Base-by-base conservation (phyloP, 2,888 invertebrate genomes). In the Acrobasis suavella region DNA sequence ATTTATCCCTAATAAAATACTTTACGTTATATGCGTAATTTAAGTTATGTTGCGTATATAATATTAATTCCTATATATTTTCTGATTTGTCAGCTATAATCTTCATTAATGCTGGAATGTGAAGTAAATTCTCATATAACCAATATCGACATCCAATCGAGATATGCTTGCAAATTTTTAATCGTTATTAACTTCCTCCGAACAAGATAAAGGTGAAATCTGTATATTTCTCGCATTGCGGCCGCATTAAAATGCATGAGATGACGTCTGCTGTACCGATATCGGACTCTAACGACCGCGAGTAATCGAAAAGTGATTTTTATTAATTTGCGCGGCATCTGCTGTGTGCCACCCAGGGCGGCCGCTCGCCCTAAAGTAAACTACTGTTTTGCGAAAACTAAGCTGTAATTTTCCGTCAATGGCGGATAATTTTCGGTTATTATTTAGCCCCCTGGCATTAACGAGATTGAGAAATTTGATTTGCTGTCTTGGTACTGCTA, bases 341-440 rank as follows among this genome's bases (percentile, higher is more conserved):
- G 82, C 74, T 75, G 71, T 75, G 71, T 68, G 68, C 87, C 87
- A 87, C 88, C 87, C 87, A 88, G 75, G 87, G 73, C 49, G 81
- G 63, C 64, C 65, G 50, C 67, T 2, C 17, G 49, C 49, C n/a
- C 15, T 59, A 39, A 56, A 56, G 56, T 56, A 56, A 56, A 56
- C 56, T 56, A 56, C 56, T 56, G 56, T 56, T 56, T 56, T 56
- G 56, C 56, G 42, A 56, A 56, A 46, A 56, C 56, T 56, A 56
- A 46, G 12, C 56, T 76, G 76, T 78, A 78, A 81, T 83, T 81
- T 80, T 59, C 66, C 68, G 68, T 71, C 68, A 73, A 71, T 75
- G 74, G 69, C 68, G 70, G 67, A 65, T 72, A 71, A 78, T 77
- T 77, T 71, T 58, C 12, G 42, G 52, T 60, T 17, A 51, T 60